These are phyloP conservation scores for Lucilia sericata DNA, from an alignment of 1,140 invertebrate species.

Conservation along the genomic window DNA sequence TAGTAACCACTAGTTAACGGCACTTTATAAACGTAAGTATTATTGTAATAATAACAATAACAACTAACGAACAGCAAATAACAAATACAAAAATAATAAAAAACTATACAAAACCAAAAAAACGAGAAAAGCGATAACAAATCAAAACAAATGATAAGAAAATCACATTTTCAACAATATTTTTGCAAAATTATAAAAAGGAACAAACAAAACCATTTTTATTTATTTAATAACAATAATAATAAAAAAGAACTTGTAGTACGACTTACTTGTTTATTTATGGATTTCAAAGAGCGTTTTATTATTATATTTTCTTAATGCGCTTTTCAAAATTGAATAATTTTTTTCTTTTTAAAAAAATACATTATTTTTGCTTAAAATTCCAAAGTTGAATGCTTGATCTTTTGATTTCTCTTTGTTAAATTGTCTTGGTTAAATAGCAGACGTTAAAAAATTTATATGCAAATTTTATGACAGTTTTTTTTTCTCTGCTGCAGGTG, in stretches of 20 bases:
- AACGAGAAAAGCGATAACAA: background rate
- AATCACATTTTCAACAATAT: background rate
- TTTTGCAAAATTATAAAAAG: background rate
- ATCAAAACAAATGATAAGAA: slow-evolving; percentile 18
- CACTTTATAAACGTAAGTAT: background rate
- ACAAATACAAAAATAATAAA: background rate
- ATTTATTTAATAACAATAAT: background rate
- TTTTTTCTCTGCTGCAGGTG: background rate
- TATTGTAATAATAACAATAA: background rate
- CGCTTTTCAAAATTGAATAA: background rate
- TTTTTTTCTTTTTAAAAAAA: background rate
- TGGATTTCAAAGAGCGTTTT: background rate
- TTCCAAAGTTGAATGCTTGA: background rate
- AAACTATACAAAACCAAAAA: background rate
- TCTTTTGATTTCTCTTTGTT: background rate
- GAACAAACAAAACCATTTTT: background rate
- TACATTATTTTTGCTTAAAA: slow-evolving; percentile 1
- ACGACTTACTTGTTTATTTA: background rate
- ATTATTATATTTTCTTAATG: background rate
- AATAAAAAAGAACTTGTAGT: background rate
- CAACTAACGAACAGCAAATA: background rate
- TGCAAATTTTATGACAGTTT: slow-evolving; percentile 1
- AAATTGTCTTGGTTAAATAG: background rate
- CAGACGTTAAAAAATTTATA: background rate
- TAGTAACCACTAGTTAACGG: background rate